Conservation (phyloP, 2,888 invertebrate species). For the Morpho achilles region DNA sequence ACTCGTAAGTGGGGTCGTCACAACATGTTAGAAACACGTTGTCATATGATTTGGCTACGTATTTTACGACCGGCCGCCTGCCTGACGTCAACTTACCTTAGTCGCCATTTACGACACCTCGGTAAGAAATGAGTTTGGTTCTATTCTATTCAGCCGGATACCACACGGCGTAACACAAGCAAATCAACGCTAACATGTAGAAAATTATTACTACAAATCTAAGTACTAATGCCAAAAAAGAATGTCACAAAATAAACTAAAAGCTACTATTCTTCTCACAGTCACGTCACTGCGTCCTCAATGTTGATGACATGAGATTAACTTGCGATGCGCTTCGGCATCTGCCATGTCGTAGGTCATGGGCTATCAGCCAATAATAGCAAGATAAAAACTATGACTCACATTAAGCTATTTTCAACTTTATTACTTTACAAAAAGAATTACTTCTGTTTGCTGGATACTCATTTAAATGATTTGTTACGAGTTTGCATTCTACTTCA, state of each 20-base stretch:
- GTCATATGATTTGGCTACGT: too few species aligned
- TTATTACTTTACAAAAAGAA: neutral
- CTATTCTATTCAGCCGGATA: too few species aligned
- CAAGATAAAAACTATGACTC: constrained; percentile 18
- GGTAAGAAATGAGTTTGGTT: too few species aligned
- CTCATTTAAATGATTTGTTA: constrained; percentile 4
- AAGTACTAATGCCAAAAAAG: too few species aligned
- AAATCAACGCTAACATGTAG: too few species aligned
- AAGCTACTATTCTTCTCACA: neutral
- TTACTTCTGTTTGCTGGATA: neutral
- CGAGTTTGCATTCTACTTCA: neutral
- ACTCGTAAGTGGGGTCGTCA: too few species aligned
- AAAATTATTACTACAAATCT: too few species aligned
- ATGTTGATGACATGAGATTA: constrained; percentile 23
- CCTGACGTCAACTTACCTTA: too few species aligned
- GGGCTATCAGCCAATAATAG: constrained; percentile 26
- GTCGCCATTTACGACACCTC: too few species aligned
- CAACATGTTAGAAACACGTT: too few species aligned
- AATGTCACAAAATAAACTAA: constrained; percentile 1
- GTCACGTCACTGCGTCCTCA: constrained; percentile 11
- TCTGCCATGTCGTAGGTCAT: constrained; percentile 29
- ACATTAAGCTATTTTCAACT: neutral
- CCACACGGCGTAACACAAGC: too few species aligned
- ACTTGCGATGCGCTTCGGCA: constrained; percentile 21
- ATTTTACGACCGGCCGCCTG: too few species aligned